A percentile compares a stretch with the other conserved stretches of the same genome.
These are phyloP conservation scores for Heliothis peltigera DNA, from an alignment of 2,888 invertebrate genomes.

Conservation along the genomic window DNA sequence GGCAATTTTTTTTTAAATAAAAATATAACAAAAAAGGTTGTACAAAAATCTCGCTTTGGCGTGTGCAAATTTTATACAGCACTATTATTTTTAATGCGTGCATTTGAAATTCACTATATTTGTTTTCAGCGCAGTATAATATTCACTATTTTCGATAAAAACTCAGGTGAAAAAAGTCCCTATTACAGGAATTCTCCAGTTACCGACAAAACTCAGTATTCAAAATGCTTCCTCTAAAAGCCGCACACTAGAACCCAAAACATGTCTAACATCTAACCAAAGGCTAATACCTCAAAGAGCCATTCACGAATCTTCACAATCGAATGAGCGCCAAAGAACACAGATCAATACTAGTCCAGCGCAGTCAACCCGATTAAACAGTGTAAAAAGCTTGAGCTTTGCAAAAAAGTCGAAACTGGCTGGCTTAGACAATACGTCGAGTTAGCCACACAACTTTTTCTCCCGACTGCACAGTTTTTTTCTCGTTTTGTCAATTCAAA, in stretches of 20 bases:
- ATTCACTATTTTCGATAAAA: no score
- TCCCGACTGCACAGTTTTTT: slow-evolving; percentile 67
- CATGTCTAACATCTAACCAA: slow-evolving; percentile 15
- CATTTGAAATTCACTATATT: no score
- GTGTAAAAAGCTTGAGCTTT: slow-evolving; percentile 60
- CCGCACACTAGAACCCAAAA: neutral
- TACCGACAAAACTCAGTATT: neutral
- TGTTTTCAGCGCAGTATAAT: no score
- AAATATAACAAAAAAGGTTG: no score
- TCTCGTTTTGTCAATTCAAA: slow-evolving; percentile 70
- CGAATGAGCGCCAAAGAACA: slow-evolving; percentile 55
- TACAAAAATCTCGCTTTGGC: no score
- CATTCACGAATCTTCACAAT: slow-evolving; percentile 43
- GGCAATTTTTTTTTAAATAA: no score
- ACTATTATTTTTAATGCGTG: no score
- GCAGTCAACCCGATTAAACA: slow-evolving; percentile 62
- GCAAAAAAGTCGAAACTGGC: slow-evolving; percentile 54
- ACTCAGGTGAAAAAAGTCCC: neutral
- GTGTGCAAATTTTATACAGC: no score
- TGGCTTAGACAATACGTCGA: slow-evolving; percentile 60
- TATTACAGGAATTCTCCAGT: neutral
- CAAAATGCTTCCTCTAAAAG: neutral
- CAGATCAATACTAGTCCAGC: slow-evolving; percentile 58
- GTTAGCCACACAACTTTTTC: slow-evolving; percentile 71
- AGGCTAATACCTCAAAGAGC: slow-evolving; percentile 42